Base-by-base conservation (phyloP, 2,888 invertebrate species). In the Plebejus melissa region DNA sequence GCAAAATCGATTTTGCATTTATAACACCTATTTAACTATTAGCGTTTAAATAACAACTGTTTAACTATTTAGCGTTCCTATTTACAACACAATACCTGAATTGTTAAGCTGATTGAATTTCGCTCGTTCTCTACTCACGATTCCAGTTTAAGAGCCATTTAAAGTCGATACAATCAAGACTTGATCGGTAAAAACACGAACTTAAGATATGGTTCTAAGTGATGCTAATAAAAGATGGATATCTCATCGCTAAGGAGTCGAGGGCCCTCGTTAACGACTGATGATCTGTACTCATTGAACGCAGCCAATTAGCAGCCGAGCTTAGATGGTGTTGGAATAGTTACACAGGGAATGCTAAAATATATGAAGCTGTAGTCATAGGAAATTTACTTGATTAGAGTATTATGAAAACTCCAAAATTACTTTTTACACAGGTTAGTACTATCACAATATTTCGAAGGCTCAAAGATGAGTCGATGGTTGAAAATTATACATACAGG, bases 211-310 rank as follows among this genome's bases (percentile, higher is more conserved):
- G 65, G 36, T 50, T 60, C 74, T 28, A 11, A 22, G 60, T 69
- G 16, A 46, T 76, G 78, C 81, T 82, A 80, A 80, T 81, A 79
- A 79, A 80, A 81, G 81, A 82, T 82, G 79, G 79, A 80, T 81
- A 82, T 83, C 81, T 78, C 77, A 77, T 79, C 82, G 82, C 82
- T 84, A 82, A 85, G 79, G 54, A 54, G 54, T 54, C 13, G 16
- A 54, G 54, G 78, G 79, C 80, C 82, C 87, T 89, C 90, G 88
- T 90, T 90, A 90, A 86, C 79, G 84, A 80, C 81, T 85, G 88
- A 88, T 88, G 88, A 90, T 89, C 89, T 86, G 85, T 83, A 87
- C 90, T 90, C 90, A 88, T 90, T 90, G 90, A 86, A 85, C 77
- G 82, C 80, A 81, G 87, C 90, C 89, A 90, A 90, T 90, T 91